These are phyloP conservation scores for Amblyjoppa fuscipennis DNA, from an alignment of 2,888 invertebrate species.

Conservation along the genomic window DNA sequence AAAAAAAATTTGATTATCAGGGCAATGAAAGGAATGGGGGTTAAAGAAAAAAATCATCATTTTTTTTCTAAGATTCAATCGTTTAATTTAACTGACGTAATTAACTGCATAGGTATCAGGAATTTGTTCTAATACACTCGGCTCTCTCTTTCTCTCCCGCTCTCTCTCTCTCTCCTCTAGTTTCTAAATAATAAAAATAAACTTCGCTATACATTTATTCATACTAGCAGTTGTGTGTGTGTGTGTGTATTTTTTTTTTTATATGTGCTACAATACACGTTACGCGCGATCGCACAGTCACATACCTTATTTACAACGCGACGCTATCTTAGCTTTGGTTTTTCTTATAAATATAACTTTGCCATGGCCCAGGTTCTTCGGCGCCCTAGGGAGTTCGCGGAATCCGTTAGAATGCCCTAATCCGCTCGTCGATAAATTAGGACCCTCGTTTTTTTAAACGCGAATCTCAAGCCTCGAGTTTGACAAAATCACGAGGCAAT, in stretches of 20 bases:
- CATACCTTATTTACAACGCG: conserved; percentile 79
- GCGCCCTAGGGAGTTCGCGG: conserved; percentile 49
- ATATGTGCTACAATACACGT: conserved; percentile 77
- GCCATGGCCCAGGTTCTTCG: conserved; percentile 62
- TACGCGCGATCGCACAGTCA: conserved; percentile 64
- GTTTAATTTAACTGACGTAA: conserved; percentile 75
- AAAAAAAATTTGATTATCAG: not conserved
- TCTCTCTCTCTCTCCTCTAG: conserved; percentile 68
- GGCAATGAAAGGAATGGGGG: conserved; percentile 67
- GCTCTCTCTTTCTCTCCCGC: conserved; percentile 52
- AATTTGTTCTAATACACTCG: conserved; percentile 75
- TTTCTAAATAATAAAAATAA: conserved; percentile 83
- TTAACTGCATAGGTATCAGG: conserved; percentile 72
- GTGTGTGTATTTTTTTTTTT: conserved; percentile 60
- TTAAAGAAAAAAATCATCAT: conserved; percentile 56
- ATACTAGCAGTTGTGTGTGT: conserved; percentile 70
- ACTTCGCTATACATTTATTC: conserved; percentile 81
- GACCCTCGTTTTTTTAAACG: conserved; percentile 18
- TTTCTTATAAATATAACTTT: conserved; percentile 70
- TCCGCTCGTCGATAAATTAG: conserved; percentile 31
- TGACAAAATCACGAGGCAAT: not conserved
- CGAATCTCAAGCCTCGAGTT: conserved; percentile 17
- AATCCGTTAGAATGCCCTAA: conserved; percentile 54
- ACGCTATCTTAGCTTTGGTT: conserved; percentile 72
- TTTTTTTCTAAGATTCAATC: conserved; percentile 65